A percentile compares a stretch with the other conserved stretches of the same genome.
phyloP scores from a whole-genome alignment of 2,888 invertebrate species.

The Coelopa pilipes region DNA sequence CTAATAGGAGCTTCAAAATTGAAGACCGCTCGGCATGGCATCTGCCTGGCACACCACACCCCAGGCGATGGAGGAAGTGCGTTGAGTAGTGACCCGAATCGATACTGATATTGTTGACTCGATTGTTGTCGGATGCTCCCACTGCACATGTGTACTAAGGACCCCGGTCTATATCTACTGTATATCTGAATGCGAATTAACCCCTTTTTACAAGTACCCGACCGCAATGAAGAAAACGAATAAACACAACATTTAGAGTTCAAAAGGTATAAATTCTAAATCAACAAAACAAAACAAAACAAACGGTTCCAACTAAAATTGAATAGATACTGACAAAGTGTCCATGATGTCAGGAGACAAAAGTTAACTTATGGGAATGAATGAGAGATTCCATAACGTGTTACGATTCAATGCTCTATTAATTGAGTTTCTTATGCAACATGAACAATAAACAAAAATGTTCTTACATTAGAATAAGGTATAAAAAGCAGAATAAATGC shows the following conservation, averaged over 20 bases:
- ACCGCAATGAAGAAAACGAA: constrained; percentile 28
- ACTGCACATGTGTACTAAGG: too few relatives aligned
- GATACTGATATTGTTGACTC: too few relatives aligned
- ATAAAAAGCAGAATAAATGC: constrained; percentile 30
- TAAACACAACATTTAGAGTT: constrained; percentile 49
- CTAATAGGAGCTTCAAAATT: too few relatives aligned
- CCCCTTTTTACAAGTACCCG: not conserved
- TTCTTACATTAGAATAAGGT: constrained; percentile 18
- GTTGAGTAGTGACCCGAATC: too few relatives aligned
- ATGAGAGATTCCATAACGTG: constrained; percentile 22
- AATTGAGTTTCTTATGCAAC: constrained; percentile 27
- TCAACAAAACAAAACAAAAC: constrained; percentile 32
- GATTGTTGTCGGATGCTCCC: too few relatives aligned
- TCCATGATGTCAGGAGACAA: constrained; percentile 26
- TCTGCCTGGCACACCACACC: too few relatives aligned
- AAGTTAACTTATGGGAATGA: constrained; percentile 8
- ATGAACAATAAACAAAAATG: constrained; percentile 30
- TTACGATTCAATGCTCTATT: constrained; percentile 27
- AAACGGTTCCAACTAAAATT: constrained; percentile 32
- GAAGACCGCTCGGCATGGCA: too few relatives aligned
- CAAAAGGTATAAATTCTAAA: constrained; percentile 40
- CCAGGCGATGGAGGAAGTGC: too few relatives aligned
- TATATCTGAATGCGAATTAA: too few relatives aligned
- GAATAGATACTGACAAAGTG: constrained; percentile 34
- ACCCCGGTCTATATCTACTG: too few relatives aligned